Base-by-base conservation (phyloP, 2,888 invertebrate species). In the Amphipoea oculea region DNA sequence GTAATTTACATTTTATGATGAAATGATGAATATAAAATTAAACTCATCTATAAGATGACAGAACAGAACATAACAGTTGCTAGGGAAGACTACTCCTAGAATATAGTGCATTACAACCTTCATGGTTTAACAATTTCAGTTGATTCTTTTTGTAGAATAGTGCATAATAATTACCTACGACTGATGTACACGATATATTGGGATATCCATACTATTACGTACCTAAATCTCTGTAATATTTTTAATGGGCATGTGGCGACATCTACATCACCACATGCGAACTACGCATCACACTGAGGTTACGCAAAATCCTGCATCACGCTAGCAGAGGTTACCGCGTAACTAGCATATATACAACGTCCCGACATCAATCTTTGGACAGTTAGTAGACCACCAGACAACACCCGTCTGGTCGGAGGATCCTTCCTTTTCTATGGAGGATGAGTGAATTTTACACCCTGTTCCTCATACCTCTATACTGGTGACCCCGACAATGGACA, bases 141-240 rank as follows among this genome's bases (percentile, higher is more conserved):
- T 73, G 17, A n/a, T n/a, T 6, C 4, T 69, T 51, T 72, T 57
- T 57, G n/a, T 65, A 54, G 62, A 40, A 51, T 62, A 81, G 14
- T 70, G n/a, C 4, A 36, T 60, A 40, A 71, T 79, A 54, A 65
- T 60, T 51, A n/a, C n/a, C n/a, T n/a, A 66, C 36, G 51, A 76
- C 60, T 62, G 60, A 54, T 63, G 3, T 45, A 63, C 2, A 63
- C 2, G 2, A 57, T 65, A 17, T 71, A 2, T 45, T 36, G 11
- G 36, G 42, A 67, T 40, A 48, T 67, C 20, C 17, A 23, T 67
- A 74, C 14, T 62, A 42, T 40, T 62, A 80, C 9, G n/a, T 51
- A 70, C 14, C 14, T 42, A 66, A 65, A 76, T 65, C 0, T 69
- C 48, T 65, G 23, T 36, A 51, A 75, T 60, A 1, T 51, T 63